Conservation (phyloP, 1,140 invertebrate genomes). For the Bombus cullumanus region DNA sequence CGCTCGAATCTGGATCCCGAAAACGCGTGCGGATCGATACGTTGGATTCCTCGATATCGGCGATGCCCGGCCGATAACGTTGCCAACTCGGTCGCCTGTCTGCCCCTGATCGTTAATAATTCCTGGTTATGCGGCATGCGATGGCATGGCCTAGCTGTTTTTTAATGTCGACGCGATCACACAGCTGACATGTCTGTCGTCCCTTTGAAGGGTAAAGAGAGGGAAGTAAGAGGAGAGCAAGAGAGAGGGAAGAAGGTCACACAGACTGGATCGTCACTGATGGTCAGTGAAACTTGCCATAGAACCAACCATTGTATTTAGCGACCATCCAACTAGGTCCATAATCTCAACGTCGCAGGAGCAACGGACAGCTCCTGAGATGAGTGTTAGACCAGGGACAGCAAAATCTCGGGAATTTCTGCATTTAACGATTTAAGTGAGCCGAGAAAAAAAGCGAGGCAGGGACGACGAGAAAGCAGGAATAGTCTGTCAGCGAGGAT, state of each 20-base stretch:
- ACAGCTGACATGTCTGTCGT: constrained; percentile 22
- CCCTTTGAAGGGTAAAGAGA: neutral
- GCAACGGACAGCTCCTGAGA: neutral
- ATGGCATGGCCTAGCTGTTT: neutral
- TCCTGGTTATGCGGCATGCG: neutral
- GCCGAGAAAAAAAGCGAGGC: neutral
- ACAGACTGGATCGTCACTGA: neutral
- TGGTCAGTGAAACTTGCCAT: neutral
- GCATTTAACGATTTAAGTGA: accelerated
- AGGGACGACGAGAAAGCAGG: neutral
- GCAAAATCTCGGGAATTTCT: neutral
- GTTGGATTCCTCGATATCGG: neutral
- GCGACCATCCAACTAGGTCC: neutral
- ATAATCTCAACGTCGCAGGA: neutral
- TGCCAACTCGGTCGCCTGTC: neutral
- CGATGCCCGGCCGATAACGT: neutral
- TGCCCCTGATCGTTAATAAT: neutral
- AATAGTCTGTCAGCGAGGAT: neutral
- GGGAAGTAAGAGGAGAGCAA: neutral
- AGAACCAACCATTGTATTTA: too few relatives aligned
- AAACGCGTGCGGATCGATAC: constrained; percentile 37
- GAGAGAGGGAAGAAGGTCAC: neutral
- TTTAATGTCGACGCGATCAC: too few relatives aligned
- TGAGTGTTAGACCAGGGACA: neutral
- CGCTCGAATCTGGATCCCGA: constrained; percentile 45